Evolutionary conservation across 2,797 vertebrate species (phyloP).

Genomic region (Manis crassicaudata): DNA sequence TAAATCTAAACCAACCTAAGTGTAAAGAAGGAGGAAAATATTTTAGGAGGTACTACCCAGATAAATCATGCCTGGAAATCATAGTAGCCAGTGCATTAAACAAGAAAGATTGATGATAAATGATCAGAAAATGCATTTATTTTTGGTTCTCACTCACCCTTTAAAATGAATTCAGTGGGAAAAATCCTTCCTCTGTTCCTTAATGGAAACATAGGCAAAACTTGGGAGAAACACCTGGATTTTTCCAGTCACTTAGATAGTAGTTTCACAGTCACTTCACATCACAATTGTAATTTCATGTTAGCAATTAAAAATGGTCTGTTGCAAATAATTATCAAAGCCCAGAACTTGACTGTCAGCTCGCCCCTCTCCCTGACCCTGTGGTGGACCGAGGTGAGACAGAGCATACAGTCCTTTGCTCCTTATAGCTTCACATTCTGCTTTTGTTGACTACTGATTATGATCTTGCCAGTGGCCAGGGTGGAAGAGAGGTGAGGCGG

Average conservation of each 20-base stretch:
- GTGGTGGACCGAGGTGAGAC: fast-evolving
- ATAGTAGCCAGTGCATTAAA: neutral
- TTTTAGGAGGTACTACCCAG: neutral
- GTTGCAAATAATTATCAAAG: neutral
- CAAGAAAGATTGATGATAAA: neutral
- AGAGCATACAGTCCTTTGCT: neutral
- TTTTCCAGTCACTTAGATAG: neutral
- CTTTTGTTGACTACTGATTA: neutral
- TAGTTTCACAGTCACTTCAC: neutral
- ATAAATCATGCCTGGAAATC: neutral
- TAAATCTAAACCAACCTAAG: neutral
- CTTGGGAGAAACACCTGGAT: neutral
- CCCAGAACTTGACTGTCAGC: neutral
- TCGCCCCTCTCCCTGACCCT: no score
- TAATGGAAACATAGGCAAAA: neutral
- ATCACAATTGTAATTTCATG: neutral
- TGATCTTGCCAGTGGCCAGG: neutral
- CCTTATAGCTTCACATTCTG: neutral
- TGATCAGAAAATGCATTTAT: conserved; percentile 16
- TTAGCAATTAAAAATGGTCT: neutral
- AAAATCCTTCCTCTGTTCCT: neutral
- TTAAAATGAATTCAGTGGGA: neutral
- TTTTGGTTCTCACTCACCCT: neutral
- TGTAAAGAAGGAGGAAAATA: neutral
- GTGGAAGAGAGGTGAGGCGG: neutral